Base-by-base conservation (phyloP, 2,797 vertebrate species). In the Tamandua tetradactyla region DNA sequence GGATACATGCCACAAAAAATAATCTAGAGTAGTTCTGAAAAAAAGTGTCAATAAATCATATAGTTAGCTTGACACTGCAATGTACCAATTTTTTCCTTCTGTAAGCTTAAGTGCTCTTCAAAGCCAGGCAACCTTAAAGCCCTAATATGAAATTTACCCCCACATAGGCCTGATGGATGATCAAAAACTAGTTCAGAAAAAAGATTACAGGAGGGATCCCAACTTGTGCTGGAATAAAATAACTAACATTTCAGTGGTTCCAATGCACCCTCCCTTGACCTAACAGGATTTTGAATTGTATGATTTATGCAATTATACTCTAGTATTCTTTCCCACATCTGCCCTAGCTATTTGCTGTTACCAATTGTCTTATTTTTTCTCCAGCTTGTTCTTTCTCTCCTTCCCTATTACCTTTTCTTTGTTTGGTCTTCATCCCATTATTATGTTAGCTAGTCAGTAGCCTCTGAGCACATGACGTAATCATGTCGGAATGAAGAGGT, bases 41-140 rank as follows among this genome's bases (percentile, higher is more conserved):
- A 96, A 96, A 96, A 96, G 68, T 94, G 91, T 97, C 97, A 96
- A 86, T 97, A 97, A 97, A 97, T 97, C 95, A 95, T 93, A 94
- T 96, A 89, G 96, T 97, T 93, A 95, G 93, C 92, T 95, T 82
- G 94, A 97, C 93, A 96, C 76, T 78, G 89, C 94, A 96, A 49
- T 93, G 91, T 87, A 93, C 87, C 76, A 94, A 89, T 96, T 96
- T 96, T 91, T 96, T 97, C 97, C 93, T 95, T 94, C 92, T 94
- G 91, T 89, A 87, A 94, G 88, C 87, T 83, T 97, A 96, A 97
- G 97, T 97, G 92, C 91, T 96, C 95, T 97, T 96, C 95, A 97
- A 94, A 96, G 90, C 79, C 87, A 95, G 88, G 76, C 55, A 91
- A 69, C 37, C 82, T 95, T 96, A 95, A 96, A 84, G 83, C 64